phyloP scores from a whole-genome alignment of 1,140 invertebrate species.

The Sinella curviseta region DNA sequence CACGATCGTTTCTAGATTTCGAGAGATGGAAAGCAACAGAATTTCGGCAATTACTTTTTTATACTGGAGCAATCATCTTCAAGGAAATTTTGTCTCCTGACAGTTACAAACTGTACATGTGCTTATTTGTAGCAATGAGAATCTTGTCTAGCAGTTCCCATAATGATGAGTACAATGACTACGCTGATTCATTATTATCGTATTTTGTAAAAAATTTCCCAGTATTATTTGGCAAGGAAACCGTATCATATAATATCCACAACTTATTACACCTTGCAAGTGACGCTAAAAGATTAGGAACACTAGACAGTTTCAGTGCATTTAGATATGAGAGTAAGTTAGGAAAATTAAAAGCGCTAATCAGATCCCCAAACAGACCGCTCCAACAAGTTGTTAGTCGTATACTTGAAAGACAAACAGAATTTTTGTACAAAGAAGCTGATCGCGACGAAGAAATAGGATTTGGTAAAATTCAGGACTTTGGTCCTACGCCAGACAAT shows the following conservation, averaged over 20 bases:
- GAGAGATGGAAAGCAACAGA: conserved; percentile 59
- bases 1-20: conserved; percentile 51
- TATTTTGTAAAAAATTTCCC: conserved; percentile 50
- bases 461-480: background rate
- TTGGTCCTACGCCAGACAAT: background rate
- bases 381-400: background rate
- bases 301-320: conserved; percentile 51
- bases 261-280: conserved; percentile 52
- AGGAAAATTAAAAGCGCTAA: background rate
- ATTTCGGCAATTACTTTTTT: conserved; percentile 57
- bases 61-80: conserved; percentile 55
- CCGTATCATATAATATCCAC: conserved; percentile 56
- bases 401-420: background rate
- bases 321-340: conserved; percentile 55
- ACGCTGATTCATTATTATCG: conserved; percentile 50
- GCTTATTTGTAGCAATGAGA: conserved; percentile 50
- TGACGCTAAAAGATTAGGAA: conserved; percentile 52
- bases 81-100: conserved; percentile 50
- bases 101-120: conserved; percentile 55
- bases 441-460: background rate
- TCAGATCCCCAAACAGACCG: background rate
- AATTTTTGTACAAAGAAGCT: background rate
- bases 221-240: conserved; percentile 50
- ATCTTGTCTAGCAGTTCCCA: conserved; percentile 30
- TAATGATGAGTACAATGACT: conserved; percentile 33